Percentiles rank a stretch among this genome's conserved stretches.
phyloP scores from a whole-genome alignment of 2,797 vertebrate genomes.

The Okamejei kenojei region DNA sequence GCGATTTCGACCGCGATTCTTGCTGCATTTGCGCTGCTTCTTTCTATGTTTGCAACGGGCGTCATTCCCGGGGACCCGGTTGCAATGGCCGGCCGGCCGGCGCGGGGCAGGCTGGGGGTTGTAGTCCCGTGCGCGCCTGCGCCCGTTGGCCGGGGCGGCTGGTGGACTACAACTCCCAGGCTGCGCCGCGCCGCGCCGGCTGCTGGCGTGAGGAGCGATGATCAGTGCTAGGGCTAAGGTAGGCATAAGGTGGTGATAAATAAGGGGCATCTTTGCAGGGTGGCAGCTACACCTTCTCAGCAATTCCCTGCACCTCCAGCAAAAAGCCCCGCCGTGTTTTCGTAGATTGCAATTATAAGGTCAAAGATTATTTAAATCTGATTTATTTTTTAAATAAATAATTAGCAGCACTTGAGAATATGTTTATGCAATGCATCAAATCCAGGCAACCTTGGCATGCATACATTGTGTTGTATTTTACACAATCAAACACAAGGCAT shows the following conservation, averaged over 20 bases:
- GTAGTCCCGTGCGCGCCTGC: background rate
- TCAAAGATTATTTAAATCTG: background rate
- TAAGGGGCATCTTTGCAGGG: too few species aligned
- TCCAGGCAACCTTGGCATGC: background rate
- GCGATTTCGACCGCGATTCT: too few species aligned
- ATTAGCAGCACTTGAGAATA: background rate
- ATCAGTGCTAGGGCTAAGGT: background rate
- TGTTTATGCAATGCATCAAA: background rate
- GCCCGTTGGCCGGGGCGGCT: background rate
- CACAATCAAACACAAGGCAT: background rate
- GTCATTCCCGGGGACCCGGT: background rate
- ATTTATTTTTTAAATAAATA: too few species aligned
- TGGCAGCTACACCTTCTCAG: too few species aligned
- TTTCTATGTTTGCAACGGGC: background rate
- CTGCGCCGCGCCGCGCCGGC: background rate
- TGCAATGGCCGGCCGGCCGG: background rate
- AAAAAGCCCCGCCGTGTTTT: background rate
- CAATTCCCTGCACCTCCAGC: too few species aligned
- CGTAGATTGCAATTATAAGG: background rate
- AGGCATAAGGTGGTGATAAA: background rate
- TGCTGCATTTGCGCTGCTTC: too few species aligned
- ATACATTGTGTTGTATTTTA: background rate
- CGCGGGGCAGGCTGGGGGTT: background rate
- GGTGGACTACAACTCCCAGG: background rate
- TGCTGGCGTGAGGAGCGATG: background rate